Percentiles rank a stretch among this genome's conserved stretches.
These are phyloP conservation scores for Spodoptera littoralis DNA, from an alignment of 2,888 invertebrate species.

Conservation along the genomic window DNA sequence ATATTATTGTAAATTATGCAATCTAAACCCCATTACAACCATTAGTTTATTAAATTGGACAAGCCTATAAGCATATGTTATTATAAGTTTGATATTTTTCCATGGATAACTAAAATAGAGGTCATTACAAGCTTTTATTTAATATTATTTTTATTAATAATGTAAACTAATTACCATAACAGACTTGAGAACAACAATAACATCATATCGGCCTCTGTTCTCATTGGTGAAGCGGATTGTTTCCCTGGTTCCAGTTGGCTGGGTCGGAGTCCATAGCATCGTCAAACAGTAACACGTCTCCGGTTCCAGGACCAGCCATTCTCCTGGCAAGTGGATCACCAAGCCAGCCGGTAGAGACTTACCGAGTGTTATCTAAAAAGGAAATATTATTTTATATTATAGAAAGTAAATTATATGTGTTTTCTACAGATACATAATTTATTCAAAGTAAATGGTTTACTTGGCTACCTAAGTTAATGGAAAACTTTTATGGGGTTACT, in stretches of 20 bases:
- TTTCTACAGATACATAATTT: too few species aligned
- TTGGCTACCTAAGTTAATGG: too few species aligned
- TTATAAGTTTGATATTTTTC: too few species aligned
- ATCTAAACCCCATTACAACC: too few species aligned
- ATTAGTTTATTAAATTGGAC: too few species aligned
- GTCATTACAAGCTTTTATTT: too few species aligned
- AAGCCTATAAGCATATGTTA: background rate
- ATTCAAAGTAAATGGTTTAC: too few species aligned
- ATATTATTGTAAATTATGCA: too few species aligned
- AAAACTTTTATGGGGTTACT: too few species aligned
- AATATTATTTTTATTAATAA: background rate
- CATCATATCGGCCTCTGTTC: slow-evolving; percentile 90
- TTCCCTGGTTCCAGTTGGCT: slow-evolving; percentile 89
- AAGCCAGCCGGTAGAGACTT: slow-evolving; percentile 87
- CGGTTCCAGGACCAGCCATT: slow-evolving; percentile 86
- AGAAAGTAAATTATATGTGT: too few species aligned
- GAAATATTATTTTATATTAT: too few species aligned
- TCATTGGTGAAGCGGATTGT: slow-evolving; percentile 90
- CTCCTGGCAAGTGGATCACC: slow-evolving; percentile 88
- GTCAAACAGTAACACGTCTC: slow-evolving; percentile 87
- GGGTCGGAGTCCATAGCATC: slow-evolving; percentile 90
- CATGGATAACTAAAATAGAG: too few species aligned
- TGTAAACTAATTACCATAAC: slow-evolving; percentile 71
- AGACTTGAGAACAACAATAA: slow-evolving; percentile 90
- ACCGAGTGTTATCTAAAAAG: slow-evolving; percentile 75